A percentile compares a stretch with the other conserved stretches of the same genome.
phyloP scores from a whole-genome alignment of 2,888 invertebrate genomes.

The Oscheius onirici region DNA sequence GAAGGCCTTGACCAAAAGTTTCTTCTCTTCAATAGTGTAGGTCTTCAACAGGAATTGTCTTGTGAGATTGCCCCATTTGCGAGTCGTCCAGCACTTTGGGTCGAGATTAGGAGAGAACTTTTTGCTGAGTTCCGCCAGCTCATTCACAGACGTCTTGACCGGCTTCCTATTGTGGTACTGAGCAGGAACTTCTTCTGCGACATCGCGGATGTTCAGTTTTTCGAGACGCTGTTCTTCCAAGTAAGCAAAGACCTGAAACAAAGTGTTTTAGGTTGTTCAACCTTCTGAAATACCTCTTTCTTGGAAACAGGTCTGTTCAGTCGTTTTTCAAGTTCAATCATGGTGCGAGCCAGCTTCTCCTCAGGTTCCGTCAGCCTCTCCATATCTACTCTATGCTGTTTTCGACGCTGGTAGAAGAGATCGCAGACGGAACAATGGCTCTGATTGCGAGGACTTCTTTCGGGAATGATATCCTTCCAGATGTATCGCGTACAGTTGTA shows the following conservation, averaged over 20 bases:
- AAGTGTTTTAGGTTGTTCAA: neutral
- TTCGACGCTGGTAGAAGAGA: conserved; percentile 6
- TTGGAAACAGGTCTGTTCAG: neutral
- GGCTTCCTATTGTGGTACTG: neutral
- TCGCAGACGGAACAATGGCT: conserved; percentile 24
- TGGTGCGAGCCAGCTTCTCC: conserved; percentile 12
- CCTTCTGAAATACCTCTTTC: conserved; percentile 3
- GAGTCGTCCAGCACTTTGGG: neutral
- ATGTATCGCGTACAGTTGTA: conserved; percentile 27
- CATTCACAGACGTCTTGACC: neutral
- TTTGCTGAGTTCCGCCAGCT: neutral
- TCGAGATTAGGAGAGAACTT: neutral
- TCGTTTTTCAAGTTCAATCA: conserved; percentile 5
- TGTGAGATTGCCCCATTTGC: neutral
- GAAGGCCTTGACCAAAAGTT: conserved; percentile 1
- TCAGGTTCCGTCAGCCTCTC: conserved; percentile 18
- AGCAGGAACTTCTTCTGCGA: conserved; percentile 9
- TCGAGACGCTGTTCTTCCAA: conserved; percentile 23
- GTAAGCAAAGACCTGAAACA: conserved; percentile 1
- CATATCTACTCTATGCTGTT: neutral
- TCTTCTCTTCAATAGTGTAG: neutral
- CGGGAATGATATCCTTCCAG: conserved; percentile 15
- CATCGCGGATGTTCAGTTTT: neutral
- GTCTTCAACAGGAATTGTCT: neutral
- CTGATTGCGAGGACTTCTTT: neutral